Evolutionary conservation across 1,140 invertebrate genomes (phyloP).

Genomic region (Conopomorpha cramerella): DNA sequence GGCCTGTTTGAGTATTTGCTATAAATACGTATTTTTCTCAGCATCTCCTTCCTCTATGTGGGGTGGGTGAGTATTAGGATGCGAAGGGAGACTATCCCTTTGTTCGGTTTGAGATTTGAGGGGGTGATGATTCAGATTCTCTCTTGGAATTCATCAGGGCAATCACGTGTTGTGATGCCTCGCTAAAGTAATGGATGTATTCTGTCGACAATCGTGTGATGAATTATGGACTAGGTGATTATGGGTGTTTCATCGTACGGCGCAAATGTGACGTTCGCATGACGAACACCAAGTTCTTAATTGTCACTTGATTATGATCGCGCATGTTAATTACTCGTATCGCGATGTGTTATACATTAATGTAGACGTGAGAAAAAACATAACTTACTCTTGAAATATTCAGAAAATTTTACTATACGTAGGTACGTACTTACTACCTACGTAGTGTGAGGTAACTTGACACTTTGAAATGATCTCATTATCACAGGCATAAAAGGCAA

Average conservation of each 20-base stretch:
- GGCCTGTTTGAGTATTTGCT: constrained; percentile 60
- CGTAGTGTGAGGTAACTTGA: no score
- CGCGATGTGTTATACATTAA: no score
- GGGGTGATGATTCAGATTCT: constrained; percentile 49
- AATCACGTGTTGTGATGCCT: constrained; percentile 25
- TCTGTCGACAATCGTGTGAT: constrained; percentile 39
- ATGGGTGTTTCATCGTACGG: no score
- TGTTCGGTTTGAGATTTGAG: constrained; percentile 55
- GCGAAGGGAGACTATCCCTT: constrained; percentile 47
- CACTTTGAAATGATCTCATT: constrained; percentile 15
- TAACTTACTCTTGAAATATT: no score
- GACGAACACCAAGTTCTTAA: no score
- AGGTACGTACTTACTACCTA: no score
- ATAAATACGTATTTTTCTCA: constrained; percentile 61
- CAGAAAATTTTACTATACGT: no score
- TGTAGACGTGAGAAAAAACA: no score
- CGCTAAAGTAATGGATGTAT: constrained; percentile 47
- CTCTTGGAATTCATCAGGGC: constrained; percentile 52
- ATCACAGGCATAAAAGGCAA: constrained; percentile 41
- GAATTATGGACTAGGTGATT: constrained; percentile 11
- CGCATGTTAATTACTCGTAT: no score
- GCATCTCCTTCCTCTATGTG: constrained; percentile 51
- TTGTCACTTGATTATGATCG: no score
- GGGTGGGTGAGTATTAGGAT: constrained; percentile 52
- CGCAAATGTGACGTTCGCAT: no score